These are phyloP conservation scores for Premnoplex brunnescens DNA, from an alignment of 2,797 vertebrate genomes.

Conservation along the genomic window DNA sequence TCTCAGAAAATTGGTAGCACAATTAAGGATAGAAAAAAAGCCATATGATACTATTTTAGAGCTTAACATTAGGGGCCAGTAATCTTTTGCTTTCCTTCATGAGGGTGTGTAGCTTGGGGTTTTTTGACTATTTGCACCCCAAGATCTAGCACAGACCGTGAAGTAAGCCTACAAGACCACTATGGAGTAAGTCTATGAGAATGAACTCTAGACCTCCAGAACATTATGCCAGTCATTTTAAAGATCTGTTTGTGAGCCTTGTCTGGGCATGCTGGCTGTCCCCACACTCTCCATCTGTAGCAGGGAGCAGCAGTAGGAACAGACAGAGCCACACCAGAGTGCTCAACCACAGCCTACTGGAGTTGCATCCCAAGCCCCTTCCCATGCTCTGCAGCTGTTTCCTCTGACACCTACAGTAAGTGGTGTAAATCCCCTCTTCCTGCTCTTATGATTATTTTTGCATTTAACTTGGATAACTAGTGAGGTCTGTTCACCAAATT, in stretches of 20 bases:
- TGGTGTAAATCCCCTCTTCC: not conserved
- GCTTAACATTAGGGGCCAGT: not conserved
- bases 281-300: not conserved
- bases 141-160: not conserved
- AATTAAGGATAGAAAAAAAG: not conserved
- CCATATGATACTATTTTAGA: not conserved
- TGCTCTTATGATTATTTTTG: not conserved
- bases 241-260: not conserved
- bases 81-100: not conserved
- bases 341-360: fast-evolving
- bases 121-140: not conserved
- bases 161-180: not conserved
- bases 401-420: not conserved
- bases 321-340: not conserved
- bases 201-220: not conserved
- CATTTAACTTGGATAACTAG: not conserved
- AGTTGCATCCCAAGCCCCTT: not conserved
- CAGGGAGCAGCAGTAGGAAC: not conserved
- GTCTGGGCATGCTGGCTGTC: not conserved
- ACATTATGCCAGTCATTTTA: not conserved
- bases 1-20: not conserved
- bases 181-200: not conserved
- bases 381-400: not conserved
- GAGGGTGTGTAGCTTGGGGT: not conserved
- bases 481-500: not conserved